These are phyloP conservation scores for Zaprionus nigranus DNA, from an alignment of 1,140 invertebrate genomes.

Conservation along the genomic window DNA sequence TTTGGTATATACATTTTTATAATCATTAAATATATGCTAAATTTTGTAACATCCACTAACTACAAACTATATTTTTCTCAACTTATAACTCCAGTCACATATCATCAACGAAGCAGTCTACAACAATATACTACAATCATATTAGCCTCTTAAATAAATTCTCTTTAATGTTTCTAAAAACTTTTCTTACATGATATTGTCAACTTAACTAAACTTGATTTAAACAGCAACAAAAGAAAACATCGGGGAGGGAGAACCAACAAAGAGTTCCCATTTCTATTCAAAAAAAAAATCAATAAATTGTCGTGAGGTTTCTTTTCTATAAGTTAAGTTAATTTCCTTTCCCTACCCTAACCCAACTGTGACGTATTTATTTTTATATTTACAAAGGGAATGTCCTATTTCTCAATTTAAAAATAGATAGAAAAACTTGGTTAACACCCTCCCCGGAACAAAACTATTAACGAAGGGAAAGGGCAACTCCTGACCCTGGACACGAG, in stretches of 20 bases:
- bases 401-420: conserved; percentile 21
- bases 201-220: neutral
- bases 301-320: neutral
- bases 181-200: neutral
- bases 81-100: too few species aligned
- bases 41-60: too few species aligned
- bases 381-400: conserved; percentile 1
- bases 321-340: conserved; percentile 1
- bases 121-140: too few species aligned
- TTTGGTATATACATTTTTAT: too few species aligned
- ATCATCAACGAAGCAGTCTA: too few species aligned
- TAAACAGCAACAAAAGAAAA: neutral
- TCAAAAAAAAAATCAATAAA: conserved; percentile 23
- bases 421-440: conserved; percentile 12
- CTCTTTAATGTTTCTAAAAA: neutral
- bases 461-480: neutral
- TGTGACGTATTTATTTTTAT: conserved; percentile 25
- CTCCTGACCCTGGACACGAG: conserved; percentile 37
- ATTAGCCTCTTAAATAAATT: neutral
- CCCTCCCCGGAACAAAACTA: neutral
- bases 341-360: neutral
- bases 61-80: too few species aligned
- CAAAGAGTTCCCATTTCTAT: conserved; percentile 2
- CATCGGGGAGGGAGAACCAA: neutral
- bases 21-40: too few species aligned